Conservation (phyloP, 2,113 vertebrate species). For the Mormyrus lacerda region DNA sequence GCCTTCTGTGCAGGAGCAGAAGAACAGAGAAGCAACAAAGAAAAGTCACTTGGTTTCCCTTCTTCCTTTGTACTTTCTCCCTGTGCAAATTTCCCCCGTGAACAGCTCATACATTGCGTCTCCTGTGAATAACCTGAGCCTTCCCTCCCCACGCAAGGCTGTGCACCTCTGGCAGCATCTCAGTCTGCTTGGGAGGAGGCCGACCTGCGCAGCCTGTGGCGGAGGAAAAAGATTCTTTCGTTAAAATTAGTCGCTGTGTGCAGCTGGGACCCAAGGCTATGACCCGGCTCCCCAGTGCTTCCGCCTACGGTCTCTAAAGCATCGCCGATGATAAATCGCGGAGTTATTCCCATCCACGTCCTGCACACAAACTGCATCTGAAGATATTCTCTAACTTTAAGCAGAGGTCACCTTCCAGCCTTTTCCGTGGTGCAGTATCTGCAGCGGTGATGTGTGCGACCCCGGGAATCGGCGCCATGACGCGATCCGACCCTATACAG, state of each 20-base stretch:
- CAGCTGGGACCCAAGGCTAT: conserved; percentile 7
- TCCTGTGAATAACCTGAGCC: neutral
- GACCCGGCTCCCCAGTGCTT: neutral
- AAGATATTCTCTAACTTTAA: conserved; percentile 22
- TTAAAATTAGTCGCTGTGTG: conserved; percentile 8
- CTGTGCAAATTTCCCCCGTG: neutral
- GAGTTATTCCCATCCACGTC: conserved; percentile 19
- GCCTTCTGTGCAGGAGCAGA: neutral
- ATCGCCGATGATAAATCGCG: conserved; percentile 17
- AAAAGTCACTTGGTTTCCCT: neutral
- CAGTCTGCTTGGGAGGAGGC: neutral
- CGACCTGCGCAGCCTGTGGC: neutral
- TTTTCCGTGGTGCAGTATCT: neutral
- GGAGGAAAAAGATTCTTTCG: neutral
- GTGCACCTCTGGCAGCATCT: neutral
- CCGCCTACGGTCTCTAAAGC: conserved; percentile 9
- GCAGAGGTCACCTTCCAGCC: conserved; percentile 8
- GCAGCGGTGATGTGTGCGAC: neutral
- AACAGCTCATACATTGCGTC: neutral
- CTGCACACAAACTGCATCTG: neutral
- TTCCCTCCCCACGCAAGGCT: neutral
- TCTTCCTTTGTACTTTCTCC: neutral
- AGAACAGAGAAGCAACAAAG: neutral
- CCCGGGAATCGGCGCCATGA: neutral
- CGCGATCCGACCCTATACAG: neutral